These are phyloP conservation scores for Gambusia holbrooki DNA, from an alignment of 2,113 vertebrate genomes.

Conservation along the genomic window DNA sequence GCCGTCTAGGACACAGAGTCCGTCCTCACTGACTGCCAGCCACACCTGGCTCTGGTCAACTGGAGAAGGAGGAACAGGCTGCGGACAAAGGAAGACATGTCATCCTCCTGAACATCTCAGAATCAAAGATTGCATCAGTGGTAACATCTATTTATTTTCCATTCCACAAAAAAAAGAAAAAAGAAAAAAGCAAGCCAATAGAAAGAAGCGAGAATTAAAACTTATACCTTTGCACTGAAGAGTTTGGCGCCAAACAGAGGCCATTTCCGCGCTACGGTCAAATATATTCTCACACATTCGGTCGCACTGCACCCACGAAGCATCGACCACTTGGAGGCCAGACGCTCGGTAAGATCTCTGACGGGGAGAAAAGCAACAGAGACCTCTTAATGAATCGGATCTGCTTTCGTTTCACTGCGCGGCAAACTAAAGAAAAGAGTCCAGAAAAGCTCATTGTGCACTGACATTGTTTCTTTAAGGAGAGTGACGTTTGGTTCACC, in stretches of 20 bases:
- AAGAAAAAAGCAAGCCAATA: background rate
- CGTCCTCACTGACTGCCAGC: slow-evolving; percentile 90
- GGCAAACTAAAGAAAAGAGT: background rate
- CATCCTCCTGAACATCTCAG: too few relatives aligned
- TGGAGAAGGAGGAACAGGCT: slow-evolving; percentile 83
- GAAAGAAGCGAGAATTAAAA: background rate
- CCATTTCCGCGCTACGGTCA: slow-evolving; percentile 90
- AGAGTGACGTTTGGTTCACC: slow-evolving; percentile 67
- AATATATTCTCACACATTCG: slow-evolving; percentile 88
- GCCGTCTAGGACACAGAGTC: slow-evolving; percentile 86
- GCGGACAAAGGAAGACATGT: slow-evolving; percentile 34
- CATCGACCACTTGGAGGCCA: slow-evolving; percentile 85
- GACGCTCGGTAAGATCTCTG: slow-evolving; percentile 84
- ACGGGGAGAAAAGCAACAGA: background rate
- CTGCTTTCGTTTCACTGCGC: background rate
- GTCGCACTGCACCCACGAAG: slow-evolving; percentile 84
- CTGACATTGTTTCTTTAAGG: background rate
- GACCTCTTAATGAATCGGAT: background rate
- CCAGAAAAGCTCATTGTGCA: background rate
- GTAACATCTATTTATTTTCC: background rate
- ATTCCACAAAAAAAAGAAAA: too few relatives aligned
- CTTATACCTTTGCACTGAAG: slow-evolving; percentile 86
- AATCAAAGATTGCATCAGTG: background rate
- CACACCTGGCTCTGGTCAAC: slow-evolving; percentile 83
- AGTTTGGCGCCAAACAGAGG: slow-evolving; percentile 89